These are phyloP conservation scores for Thermophis baileyi DNA, from an alignment of 2,113 vertebrate genomes.

Conservation along the genomic window DNA sequence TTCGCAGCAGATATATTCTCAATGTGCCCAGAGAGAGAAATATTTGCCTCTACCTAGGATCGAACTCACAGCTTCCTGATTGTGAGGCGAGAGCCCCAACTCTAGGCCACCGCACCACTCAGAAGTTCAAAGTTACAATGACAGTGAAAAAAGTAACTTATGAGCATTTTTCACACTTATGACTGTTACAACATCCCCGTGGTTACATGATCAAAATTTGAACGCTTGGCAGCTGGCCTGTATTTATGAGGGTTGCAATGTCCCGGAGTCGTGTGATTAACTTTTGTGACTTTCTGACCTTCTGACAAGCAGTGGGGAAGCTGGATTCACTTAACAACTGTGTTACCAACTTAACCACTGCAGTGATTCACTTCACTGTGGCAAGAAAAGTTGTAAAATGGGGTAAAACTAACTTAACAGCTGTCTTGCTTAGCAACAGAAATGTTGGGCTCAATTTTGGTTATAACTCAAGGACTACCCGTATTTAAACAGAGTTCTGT, in stretches of 20 bases:
- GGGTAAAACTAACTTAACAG: neutral
- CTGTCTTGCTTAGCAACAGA: neutral
- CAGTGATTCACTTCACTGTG: neutral
- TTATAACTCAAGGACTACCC: neutral
- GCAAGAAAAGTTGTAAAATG: neutral
- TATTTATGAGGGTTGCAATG: neutral
- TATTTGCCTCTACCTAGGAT: no score
- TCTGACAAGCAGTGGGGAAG: neutral
- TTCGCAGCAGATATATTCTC: no score
- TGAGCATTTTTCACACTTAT: neutral
- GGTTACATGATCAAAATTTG: neutral
- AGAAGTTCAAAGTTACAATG: neutral
- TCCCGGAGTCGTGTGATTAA: neutral
- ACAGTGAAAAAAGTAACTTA: neutral
- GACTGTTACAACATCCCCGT: neutral
- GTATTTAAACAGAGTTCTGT: slow-evolving; percentile 71
- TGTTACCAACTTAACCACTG: neutral
- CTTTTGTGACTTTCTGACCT: neutral
- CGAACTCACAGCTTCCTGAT: no score
- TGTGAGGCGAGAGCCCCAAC: no score
- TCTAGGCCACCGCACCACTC: no score
- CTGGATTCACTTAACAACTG: neutral
- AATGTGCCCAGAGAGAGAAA: no score
- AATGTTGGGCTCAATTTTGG: neutral
- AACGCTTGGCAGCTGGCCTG: neutral